Evolutionary conservation across 2,113 vertebrate genomes (phyloP).

Genomic region (Eulacestoma nigropectus): DNA sequence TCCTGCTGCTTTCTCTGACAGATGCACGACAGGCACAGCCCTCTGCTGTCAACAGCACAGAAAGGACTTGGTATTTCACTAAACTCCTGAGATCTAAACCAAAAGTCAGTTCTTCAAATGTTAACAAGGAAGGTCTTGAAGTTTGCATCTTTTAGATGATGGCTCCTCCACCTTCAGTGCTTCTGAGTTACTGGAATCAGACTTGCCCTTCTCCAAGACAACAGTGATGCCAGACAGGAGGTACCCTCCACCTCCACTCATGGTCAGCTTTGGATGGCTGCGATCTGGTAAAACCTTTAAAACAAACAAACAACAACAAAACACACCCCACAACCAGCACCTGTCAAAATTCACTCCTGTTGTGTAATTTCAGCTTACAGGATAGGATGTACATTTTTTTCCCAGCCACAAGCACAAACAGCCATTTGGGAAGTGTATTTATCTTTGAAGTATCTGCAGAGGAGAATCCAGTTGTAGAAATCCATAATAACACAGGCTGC

Average conservation of each 20-base stretch:
- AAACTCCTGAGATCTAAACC: conserved; percentile 21
- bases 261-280: conserved; percentile 90
- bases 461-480: neutral
- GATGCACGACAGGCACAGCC: neutral
- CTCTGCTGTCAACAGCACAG: neutral
- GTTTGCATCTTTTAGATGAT: conserved; percentile 82
- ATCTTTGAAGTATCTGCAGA: neutral
- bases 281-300: conserved; percentile 90
- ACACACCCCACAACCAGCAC: neutral
- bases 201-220: conserved; percentile 57
- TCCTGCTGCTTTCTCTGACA: neutral
- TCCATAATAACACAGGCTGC: neutral
- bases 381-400: neutral
- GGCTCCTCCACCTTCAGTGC: conserved; percentile 75
- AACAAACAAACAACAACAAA: neutral
- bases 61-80: neutral
- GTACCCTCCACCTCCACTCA: conserved; percentile 94
- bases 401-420: neutral
- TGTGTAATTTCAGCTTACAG: neutral
- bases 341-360: neutral
- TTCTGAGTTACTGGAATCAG: conserved; percentile 24
- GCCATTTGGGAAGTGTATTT: neutral
- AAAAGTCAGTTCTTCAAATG: neutral
- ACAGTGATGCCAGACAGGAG: conserved; percentile 90
- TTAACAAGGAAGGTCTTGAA: conserved; percentile 72